Percentiles rank a stretch among this genome's conserved stretches.
Evolutionary conservation across 2,113 vertebrate genomes (phyloP).

Genomic region (Puffinus mauretanicus): DNA sequence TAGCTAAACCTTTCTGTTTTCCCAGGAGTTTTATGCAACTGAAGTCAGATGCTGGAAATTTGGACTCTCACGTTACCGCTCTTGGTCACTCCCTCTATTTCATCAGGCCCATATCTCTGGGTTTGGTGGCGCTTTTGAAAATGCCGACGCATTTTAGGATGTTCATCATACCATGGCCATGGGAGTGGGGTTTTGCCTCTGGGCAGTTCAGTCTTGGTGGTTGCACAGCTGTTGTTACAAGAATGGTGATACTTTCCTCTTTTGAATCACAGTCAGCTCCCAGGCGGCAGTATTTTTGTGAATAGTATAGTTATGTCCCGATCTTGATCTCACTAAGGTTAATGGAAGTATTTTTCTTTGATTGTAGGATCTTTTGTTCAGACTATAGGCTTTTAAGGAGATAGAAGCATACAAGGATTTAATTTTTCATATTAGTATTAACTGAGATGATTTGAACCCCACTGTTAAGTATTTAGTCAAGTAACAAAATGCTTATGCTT

Average conservation of each 20-base stretch:
- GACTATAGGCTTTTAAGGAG: background rate
- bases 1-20: background rate
- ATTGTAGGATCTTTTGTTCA: background rate
- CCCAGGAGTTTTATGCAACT: background rate
- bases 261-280: background rate
- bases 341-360: background rate
- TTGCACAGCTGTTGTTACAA: constrained; percentile 3
- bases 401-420: background rate
- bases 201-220: background rate
- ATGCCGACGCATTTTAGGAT: background rate
- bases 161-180: background rate
- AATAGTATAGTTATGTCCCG: background rate
- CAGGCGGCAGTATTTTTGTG: background rate
- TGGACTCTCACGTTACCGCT: background rate
- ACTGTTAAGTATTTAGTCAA: background rate
- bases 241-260: background rate
- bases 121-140: background rate
- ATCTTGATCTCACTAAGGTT: background rate
- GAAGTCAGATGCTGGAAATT: background rate
- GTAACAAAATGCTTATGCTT: background rate
- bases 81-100: background rate
- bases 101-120: background rate
- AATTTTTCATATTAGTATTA: background rate
- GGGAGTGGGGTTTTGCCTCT: background rate
- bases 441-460: background rate